Evolutionary conservation across 2,888 invertebrate genomes (phyloP).

Genomic region (Scaptomyza flava): DNA sequence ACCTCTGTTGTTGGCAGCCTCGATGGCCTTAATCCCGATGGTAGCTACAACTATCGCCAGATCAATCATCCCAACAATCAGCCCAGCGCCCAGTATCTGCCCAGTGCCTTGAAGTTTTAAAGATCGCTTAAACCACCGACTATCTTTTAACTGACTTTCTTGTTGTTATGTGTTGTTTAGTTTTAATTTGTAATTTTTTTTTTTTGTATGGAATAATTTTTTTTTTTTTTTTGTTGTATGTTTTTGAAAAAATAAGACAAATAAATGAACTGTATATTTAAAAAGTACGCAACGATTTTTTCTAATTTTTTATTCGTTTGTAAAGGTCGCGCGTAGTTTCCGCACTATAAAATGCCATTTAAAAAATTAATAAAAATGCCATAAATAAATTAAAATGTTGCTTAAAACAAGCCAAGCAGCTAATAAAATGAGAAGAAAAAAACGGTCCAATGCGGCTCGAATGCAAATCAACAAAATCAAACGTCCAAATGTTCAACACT

Average conservation of each 20-base stretch:
- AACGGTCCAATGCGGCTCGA: constrained; percentile 30
- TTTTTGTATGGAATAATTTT: constrained; percentile 16
- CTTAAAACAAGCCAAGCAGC: constrained; percentile 48
- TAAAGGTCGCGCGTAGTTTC: constrained; percentile 53
- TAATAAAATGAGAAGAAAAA: constrained; percentile 8
- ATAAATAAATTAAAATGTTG: constrained; percentile 72
- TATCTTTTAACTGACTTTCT: background rate
- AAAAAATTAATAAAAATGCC: constrained; percentile 74
- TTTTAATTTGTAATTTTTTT: constrained; percentile 55
- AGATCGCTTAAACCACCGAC: background rate
- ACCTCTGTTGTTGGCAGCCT: constrained; percentile 81
- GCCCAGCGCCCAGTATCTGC: constrained; percentile 73
- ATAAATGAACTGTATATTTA: constrained; percentile 45
- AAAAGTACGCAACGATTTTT: constrained; percentile 47
- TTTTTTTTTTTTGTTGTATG: constrained; percentile 45
- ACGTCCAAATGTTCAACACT: constrained; percentile 33
- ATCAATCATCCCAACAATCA: constrained; percentile 55
- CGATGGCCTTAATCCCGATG: constrained; percentile 80
- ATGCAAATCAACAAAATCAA: constrained; percentile 54
- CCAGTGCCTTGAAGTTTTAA: constrained; percentile 66
- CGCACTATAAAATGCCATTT: constrained; percentile 62
- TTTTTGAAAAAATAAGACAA: constrained; percentile 37
- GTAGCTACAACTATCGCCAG: constrained; percentile 80
- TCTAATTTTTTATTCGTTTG: constrained; percentile 6
- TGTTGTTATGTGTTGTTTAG: constrained; percentile 63